A percentile compares a stretch with the other conserved stretches of the same genome.
phyloP scores from a whole-genome alignment of 1,140 invertebrate species.

The Parasteatoda tepidariorum region DNA sequence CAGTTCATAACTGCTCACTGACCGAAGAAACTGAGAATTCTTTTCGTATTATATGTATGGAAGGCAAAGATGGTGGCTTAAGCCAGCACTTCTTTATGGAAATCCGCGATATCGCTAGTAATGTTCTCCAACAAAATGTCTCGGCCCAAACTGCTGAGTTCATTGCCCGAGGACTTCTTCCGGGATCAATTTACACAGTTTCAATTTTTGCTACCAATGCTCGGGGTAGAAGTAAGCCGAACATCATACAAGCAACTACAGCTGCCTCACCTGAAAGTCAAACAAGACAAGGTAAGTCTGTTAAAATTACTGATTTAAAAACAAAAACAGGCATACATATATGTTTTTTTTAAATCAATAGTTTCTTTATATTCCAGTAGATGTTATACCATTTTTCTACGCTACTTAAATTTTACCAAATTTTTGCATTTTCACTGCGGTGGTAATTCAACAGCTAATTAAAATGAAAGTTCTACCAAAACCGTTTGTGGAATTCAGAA shows the following conservation, averaged over 20 bases:
- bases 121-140: slow-evolving; percentile 47
- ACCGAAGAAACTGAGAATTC: slow-evolving; percentile 86
- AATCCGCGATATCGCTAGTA: slow-evolving; percentile 74
- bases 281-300: slow-evolving; percentile 58
- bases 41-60: slow-evolving; percentile 79
- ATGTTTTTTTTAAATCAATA: no score
- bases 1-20: slow-evolving; percentile 85
- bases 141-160: slow-evolving; percentile 60
- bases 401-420: neutral
- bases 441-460: no score
- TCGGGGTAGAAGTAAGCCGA: slow-evolving; percentile 76
- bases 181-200: slow-evolving; percentile 66
- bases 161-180: slow-evolving; percentile 35
- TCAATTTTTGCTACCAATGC: slow-evolving; percentile 78
- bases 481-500: no score
- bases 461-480: no score
- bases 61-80: slow-evolving; percentile 87
- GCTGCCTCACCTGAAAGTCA: slow-evolving; percentile 59
- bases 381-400: neutral
- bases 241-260: slow-evolving; percentile 55
- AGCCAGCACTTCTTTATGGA: slow-evolving; percentile 83
- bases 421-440: neutral
- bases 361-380: neutral
- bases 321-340: neutral
- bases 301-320: neutral